Conservation (phyloP, 2,888 invertebrate genomes). For the Gastrophysa polygoni region DNA sequence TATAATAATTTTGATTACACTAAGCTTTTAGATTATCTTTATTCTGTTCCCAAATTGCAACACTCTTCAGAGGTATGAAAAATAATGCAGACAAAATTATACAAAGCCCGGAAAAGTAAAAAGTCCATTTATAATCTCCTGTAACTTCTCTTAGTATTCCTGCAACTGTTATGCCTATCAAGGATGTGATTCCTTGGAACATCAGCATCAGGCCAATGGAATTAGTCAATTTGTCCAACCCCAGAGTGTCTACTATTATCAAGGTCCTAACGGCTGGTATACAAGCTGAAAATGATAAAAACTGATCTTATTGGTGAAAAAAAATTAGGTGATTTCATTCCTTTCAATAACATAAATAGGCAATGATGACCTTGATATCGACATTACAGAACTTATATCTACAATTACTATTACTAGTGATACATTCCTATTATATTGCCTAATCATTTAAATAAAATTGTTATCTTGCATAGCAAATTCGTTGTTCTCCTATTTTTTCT, state of each 20-base stretch:
- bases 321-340: too few species aligned
- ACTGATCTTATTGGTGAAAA: too few species aligned
- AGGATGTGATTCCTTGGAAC: slow-evolving; percentile 89
- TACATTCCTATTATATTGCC: too few species aligned
- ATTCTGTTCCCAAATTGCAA: slow-evolving; percentile 38
- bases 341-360: too few species aligned
- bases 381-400: too few species aligned
- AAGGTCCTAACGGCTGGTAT: slow-evolving; percentile 77
- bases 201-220: slow-evolving; percentile 89
- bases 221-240: slow-evolving; percentile 88
- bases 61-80: slow-evolving; percentile 38
- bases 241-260: slow-evolving; percentile 86
- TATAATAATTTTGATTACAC: too few species aligned
- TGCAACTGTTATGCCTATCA: slow-evolving; percentile 67
- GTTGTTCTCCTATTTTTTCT: too few species aligned
- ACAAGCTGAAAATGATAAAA: slow-evolving; percentile 65
- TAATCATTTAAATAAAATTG: too few species aligned
- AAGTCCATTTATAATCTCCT: slow-evolving; percentile 35
- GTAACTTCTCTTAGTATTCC: slow-evolving; percentile 45
- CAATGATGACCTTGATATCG: too few species aligned
- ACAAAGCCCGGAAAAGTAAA: slow-evolving; percentile 43
- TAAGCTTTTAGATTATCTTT: slow-evolving; percentile 3
- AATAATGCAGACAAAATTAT: slow-evolving; percentile 43
- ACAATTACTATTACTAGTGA: too few species aligned
- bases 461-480: too few species aligned